Conservation (phyloP, 1,140 invertebrate species). For the Chlorops oryzae region DNA sequence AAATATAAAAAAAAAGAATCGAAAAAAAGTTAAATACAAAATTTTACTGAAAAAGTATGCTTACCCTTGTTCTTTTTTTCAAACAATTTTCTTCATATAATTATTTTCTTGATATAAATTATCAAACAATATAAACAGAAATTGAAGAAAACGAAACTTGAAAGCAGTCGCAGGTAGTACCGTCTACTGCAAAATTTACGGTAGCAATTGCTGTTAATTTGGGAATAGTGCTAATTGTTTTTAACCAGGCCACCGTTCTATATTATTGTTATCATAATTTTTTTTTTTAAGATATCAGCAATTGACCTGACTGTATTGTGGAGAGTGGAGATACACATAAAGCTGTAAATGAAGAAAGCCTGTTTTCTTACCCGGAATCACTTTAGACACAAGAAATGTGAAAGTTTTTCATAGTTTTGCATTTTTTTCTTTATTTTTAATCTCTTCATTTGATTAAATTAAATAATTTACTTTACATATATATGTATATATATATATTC, state of each 20-base stretch:
- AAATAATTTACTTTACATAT: conserved; percentile 14
- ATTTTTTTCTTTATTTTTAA: conserved; percentile 42
- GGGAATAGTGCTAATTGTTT: no score
- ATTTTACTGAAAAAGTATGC: no score
- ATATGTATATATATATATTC: conserved; percentile 20
- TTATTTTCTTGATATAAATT: no score
- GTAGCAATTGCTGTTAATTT: conserved; percentile 42
- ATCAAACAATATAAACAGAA: not conserved
- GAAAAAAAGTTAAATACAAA: no score
- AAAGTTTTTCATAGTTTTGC: not conserved
- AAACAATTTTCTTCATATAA: no score
- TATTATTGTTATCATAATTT: no score
- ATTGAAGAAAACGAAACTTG: not conserved
- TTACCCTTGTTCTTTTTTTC: no score
- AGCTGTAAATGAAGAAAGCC: no score
- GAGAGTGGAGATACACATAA: no score
- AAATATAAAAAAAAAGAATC: not conserved
- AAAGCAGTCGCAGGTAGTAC: conserved; percentile 46
- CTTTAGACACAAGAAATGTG: no score
- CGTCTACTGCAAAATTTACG: conserved; percentile 45
- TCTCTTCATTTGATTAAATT: conserved; percentile 14
- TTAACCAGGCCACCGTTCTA: no score
- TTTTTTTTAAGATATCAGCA: conserved; percentile 12
- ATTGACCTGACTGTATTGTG: conserved; percentile 47
- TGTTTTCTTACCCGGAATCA: no score